phyloP scores from a whole-genome alignment of 2,113 vertebrate genomes.

The Etia nguti region DNA sequence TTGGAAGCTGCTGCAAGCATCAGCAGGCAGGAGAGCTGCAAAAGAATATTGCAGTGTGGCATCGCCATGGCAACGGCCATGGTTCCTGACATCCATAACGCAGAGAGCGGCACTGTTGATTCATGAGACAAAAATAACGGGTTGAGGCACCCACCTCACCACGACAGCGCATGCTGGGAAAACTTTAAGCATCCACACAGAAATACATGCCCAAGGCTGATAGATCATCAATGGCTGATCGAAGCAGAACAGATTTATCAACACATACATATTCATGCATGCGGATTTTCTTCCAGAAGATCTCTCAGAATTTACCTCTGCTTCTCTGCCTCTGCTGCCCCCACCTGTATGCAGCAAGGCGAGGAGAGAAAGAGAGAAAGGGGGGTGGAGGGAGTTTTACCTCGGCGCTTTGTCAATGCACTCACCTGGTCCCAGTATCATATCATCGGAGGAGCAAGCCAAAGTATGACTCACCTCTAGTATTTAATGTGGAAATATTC shows the following conservation, averaged over 20 bases:
- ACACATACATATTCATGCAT: neutral
- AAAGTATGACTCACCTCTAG: constrained; percentile 62
- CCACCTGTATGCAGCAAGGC: constrained; percentile 1
- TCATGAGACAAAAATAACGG: constrained; percentile 60
- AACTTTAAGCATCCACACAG: neutral
- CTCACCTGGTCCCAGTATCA: constrained; percentile 1
- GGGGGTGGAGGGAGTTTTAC: neutral
- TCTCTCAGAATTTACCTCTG: neutral
- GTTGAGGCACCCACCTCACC: constrained; percentile 24
- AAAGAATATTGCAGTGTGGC: constrained; percentile 75
- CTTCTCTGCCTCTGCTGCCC: neutral
- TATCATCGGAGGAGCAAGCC: constrained; percentile 4
- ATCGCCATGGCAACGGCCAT: constrained; percentile 75
- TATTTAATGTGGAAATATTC: constrained; percentile 75
- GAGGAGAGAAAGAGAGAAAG: neutral
- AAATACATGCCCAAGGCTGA: neutral
- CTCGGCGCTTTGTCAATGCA: neutral
- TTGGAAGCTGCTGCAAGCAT: constrained; percentile 62
- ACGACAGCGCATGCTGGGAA: constrained; percentile 11
- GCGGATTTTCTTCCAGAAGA: neutral
- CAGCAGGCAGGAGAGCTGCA: constrained; percentile 42
- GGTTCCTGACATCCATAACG: constrained; percentile 76
- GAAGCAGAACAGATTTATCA: neutral
- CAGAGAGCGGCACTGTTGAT: constrained; percentile 62
- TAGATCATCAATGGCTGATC: neutral